Percentiles rank a stretch among this genome's conserved stretches.
Conservation (phyloP, 2,797 vertebrate species). For the Diceros bicornis region DNA sequence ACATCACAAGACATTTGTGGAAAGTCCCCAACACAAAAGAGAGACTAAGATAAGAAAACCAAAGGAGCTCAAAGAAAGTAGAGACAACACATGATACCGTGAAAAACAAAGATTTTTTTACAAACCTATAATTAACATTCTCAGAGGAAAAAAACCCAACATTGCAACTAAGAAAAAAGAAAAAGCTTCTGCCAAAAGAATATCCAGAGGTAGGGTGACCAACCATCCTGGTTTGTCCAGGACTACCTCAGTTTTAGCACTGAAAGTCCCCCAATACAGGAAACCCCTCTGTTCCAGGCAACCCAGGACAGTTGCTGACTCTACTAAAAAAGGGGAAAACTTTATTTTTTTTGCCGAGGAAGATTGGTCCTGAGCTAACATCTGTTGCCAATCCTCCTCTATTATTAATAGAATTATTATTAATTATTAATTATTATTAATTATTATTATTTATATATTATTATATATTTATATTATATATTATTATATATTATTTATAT, state of each 20-base stretch:
- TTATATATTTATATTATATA: no score
- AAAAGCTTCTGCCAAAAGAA: background rate
- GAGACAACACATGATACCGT: background rate
- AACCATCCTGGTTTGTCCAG: background rate
- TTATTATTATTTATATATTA: no score
- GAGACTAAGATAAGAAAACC: background rate
- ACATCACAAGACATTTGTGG: background rate
- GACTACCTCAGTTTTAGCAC: no score
- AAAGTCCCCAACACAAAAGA: background rate
- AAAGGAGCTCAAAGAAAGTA: background rate
- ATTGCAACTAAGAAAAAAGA: background rate
- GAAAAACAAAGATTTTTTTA: background rate
- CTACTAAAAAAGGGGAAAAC: background rate
- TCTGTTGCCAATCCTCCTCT: no score
- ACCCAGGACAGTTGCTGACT: background rate
- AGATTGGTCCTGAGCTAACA: no score
- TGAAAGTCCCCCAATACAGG: background rate
- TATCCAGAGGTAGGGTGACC: background rate
- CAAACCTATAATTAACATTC: conserved; percentile 3
- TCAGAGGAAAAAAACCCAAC: background rate
- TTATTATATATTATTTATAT: no score
- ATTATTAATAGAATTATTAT: no score
- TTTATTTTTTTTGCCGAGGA: background rate
- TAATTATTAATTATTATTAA: no score
- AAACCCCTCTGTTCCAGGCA: background rate